Percentiles rank a stretch among this genome's conserved stretches.
Conservation (phyloP, 2,113 vertebrate species). For the Erpornis zantholeuca region DNA sequence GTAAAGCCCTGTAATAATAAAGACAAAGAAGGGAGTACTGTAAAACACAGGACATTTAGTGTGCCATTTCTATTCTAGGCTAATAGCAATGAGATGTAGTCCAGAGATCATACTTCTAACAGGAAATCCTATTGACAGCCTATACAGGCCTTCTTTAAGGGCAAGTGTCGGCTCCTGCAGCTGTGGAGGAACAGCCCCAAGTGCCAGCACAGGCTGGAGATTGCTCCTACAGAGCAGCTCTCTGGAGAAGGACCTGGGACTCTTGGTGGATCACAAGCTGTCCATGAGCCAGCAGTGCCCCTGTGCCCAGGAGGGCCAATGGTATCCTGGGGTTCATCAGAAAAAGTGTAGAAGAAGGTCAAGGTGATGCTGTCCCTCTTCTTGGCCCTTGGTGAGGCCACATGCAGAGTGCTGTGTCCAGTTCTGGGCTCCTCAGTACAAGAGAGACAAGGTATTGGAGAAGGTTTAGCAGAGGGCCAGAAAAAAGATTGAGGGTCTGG, state of each 20-base stretch:
- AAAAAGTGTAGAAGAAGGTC: neutral
- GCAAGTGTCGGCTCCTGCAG: neutral
- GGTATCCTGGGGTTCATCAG: neutral
- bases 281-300: fast-evolving
- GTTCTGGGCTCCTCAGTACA: neutral
- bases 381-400: too few relatives aligned
- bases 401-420: neutral
- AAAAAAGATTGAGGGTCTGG: neutral
- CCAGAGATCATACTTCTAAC: neutral
- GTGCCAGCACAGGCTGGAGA: fast-evolving
- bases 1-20: neutral
- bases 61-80: neutral
- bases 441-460: neutral
- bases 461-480: neutral
- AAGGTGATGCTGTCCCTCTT: neutral
- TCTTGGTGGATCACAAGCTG: too few relatives aligned
- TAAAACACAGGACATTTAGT: neutral
- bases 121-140: neutral
- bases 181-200: neutral
- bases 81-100: neutral
- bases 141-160: neutral
- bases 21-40: neutral
- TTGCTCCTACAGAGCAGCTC: neutral
- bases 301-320: neutral
- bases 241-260: fast-evolving